A percentile compares a stretch with the other conserved stretches of the same genome.
phyloP scores from a whole-genome alignment of 2,113 vertebrate genomes.

The Elgaria multicarinata region DNA sequence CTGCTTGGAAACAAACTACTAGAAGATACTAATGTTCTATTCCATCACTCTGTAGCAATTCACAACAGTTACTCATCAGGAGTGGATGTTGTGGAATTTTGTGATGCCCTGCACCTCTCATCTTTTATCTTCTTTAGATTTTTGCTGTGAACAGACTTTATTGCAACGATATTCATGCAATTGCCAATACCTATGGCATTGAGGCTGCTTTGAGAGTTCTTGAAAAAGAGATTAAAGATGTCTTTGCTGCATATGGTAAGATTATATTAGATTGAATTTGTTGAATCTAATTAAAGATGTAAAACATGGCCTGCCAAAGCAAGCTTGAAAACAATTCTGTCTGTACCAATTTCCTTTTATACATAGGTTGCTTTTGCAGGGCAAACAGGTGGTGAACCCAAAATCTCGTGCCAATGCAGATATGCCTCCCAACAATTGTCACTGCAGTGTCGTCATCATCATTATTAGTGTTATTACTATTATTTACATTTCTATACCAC shows the following conservation, averaged over 20 bases:
- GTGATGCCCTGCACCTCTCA: neutral
- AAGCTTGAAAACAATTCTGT: slow-evolving; percentile 15
- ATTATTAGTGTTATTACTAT: too few relatives aligned
- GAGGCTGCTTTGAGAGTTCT: slow-evolving; percentile 93
- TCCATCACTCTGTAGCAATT: neutral
- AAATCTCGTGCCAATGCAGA: neutral
- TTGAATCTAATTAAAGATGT: neutral
- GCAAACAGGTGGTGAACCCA: neutral
- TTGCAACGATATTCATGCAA: slow-evolving; percentile 93
- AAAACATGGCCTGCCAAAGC: neutral
- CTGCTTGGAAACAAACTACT: neutral
- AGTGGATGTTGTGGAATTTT: neutral
- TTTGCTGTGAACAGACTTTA: slow-evolving; percentile 90
- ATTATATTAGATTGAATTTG: neutral
- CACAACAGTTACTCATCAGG: neutral
- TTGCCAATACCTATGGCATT: slow-evolving; percentile 93
- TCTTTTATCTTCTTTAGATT: slow-evolving; percentile 73
- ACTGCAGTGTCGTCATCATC: slow-evolving; percentile 4
- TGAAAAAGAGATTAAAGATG: slow-evolving; percentile 98
- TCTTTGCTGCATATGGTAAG: slow-evolving; percentile 97
- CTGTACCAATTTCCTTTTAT: neutral
- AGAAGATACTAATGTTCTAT: slow-evolving; percentile 10
- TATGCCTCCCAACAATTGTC: neutral
- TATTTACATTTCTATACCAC: too few relatives aligned
- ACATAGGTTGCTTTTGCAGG: neutral